These are phyloP conservation scores for Lobophora halterata DNA, from an alignment of 2,888 invertebrate genomes.

Conservation along the genomic window DNA sequence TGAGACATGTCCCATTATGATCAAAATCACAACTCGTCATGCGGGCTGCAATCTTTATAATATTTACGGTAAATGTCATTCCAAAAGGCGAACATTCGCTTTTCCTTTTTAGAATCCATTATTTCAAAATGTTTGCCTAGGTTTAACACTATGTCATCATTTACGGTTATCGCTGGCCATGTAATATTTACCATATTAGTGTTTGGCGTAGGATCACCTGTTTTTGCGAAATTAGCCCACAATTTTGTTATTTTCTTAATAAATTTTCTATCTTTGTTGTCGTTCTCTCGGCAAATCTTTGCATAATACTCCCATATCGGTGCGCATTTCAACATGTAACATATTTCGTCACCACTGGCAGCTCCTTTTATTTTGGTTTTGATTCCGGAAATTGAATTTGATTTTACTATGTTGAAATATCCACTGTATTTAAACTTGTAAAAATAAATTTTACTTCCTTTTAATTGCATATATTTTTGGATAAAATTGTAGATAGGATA, in stretches of 20 bases:
- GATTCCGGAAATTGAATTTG: slow-evolving; percentile 47
- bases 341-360: slow-evolving; percentile 73
- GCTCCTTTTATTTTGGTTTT: slow-evolving; percentile 58
- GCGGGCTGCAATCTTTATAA: slow-evolving; percentile 50
- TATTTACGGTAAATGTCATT: slow-evolving; percentile 51
- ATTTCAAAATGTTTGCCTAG: slow-evolving; percentile 49
- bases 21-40: slow-evolving; percentile 53
- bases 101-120: slow-evolving; percentile 43
- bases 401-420: slow-evolving; percentile 58
- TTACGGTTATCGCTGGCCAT: slow-evolving; percentile 55
- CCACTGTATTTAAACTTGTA: slow-evolving; percentile 75
- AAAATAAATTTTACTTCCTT: slow-evolving; percentile 48
- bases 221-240: slow-evolving; percentile 77
- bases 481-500: slow-evolving; percentile 70
- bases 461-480: slow-evolving; percentile 41
- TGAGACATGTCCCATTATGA: slow-evolving; percentile 30
- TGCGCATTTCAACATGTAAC: slow-evolving; percentile 71
- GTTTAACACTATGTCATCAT: slow-evolving; percentile 46
- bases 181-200: slow-evolving; percentile 36
- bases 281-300: slow-evolving; percentile 39
- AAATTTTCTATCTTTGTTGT: slow-evolving; percentile 53
- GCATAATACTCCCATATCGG: slow-evolving; percentile 61
- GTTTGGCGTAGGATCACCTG: slow-evolving; percentile 56
- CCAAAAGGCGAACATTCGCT: slow-evolving; percentile 60
- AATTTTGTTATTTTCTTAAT: slow-evolving; percentile 60